Evolutionary conservation across 2,888 invertebrate species (phyloP).

Genomic region (Dryomyza anilis): DNA sequence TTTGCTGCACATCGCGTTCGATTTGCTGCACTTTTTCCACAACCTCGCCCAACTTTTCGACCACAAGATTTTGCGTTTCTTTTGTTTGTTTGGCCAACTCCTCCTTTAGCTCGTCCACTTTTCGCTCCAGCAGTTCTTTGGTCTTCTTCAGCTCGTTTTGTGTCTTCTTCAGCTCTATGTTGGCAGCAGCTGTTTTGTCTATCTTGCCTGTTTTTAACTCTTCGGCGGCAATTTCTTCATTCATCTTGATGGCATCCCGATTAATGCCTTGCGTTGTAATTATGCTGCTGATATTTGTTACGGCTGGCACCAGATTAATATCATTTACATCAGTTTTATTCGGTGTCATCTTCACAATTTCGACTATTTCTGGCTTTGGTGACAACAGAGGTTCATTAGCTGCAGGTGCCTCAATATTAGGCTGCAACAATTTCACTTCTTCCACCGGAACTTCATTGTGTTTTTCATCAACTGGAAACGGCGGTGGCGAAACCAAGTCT

Average conservation of each 20-base stretch:
- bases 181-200: conserved; percentile 38
- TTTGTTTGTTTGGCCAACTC: conserved; percentile 59
- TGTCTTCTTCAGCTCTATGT: conserved; percentile 54
- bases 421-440: too few species aligned
- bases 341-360: neutral
- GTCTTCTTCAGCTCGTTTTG: conserved; percentile 53
- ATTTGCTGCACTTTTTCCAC: conserved; percentile 58
- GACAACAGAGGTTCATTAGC: neutral
- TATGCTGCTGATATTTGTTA: neutral
- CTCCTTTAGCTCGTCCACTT: conserved; percentile 62
- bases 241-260: conserved; percentile 62
- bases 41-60: conserved; percentile 51
- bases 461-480: conserved; percentile 50
- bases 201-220: conserved; percentile 45
- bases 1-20: conserved; percentile 61
- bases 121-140: conserved; percentile 54
- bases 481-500: conserved; percentile 37
- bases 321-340: neutral
- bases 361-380: conserved; percentile 13
- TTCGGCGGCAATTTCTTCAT: conserved; percentile 58
- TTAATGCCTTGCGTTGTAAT: conserved; percentile 45
- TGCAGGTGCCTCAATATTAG: neutral
- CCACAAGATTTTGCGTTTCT: conserved; percentile 52
- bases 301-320: neutral
- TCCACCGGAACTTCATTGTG: conserved; percentile 10